Conservation (phyloP, 2,113 vertebrate genomes). For the Indri indri region DNA sequence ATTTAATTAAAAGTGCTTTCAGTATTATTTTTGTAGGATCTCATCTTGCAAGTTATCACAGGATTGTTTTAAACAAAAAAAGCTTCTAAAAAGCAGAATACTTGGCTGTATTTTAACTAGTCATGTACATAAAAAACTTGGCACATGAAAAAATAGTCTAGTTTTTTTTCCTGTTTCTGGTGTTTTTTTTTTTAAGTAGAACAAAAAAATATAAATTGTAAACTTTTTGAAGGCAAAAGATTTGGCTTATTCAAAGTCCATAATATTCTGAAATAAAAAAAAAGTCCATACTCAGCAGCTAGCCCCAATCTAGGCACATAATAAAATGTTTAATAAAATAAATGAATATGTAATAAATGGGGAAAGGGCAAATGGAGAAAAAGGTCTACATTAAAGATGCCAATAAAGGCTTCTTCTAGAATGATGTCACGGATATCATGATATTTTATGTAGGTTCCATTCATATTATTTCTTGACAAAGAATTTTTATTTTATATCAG, state of each 20-base stretch:
- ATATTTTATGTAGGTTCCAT: background rate
- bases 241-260: background rate
- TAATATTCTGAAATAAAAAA: background rate
- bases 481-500: background rate
- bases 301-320: background rate
- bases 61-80: background rate
- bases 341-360: background rate
- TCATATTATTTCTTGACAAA: background rate
- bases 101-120: background rate
- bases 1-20: background rate
- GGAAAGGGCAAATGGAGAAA: background rate
- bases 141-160: background rate
- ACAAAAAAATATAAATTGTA: background rate
- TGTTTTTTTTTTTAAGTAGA: background rate
- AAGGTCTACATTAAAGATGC: background rate
- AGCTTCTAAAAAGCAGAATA: background rate
- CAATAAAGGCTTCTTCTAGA: background rate
- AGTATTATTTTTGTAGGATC: background rate
- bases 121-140: background rate
- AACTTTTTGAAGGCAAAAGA: background rate
- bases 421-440: background rate
- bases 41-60: background rate
- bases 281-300: background rate
- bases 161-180: background rate
- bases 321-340: constrained; percentile 3